Conservation (phyloP, 2,797 vertebrate species). For the Serranus cabrilla region DNA sequence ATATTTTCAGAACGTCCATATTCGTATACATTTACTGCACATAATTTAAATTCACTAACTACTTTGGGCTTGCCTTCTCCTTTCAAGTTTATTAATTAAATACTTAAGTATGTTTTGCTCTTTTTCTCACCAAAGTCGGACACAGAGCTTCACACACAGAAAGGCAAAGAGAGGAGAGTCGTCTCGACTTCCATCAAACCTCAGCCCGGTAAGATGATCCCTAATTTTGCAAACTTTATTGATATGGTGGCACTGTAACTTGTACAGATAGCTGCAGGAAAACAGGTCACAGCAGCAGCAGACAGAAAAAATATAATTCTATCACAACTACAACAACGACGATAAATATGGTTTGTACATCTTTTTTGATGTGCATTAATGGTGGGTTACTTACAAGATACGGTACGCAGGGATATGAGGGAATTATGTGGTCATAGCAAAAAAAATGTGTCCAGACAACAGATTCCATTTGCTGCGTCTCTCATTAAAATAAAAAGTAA, state of each 20-base stretch:
- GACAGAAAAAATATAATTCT: background rate
- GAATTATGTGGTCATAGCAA: no score
- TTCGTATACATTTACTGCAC: background rate
- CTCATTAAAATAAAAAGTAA: no score
- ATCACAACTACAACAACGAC: no score
- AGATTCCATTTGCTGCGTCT: no score
- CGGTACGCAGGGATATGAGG: no score
- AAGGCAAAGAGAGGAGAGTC: slow-evolving; percentile 71
- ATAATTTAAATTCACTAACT: background rate
- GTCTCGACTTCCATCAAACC: slow-evolving; percentile 82
- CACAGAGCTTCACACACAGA: slow-evolving; percentile 86
- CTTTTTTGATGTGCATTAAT: no score
- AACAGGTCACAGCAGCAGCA: background rate
- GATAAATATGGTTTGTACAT: no score
- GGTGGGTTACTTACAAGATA: no score
- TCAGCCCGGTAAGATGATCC: slow-evolving; percentile 82
- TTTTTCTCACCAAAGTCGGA: slow-evolving; percentile 76
- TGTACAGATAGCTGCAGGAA: background rate
- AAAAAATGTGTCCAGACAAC: no score
- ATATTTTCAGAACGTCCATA: background rate
- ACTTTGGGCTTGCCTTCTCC: background rate
- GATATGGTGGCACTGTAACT: background rate
- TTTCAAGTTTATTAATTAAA: background rate
- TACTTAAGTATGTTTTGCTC: background rate
- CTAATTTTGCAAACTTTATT: background rate